Base-by-base conservation (phyloP, 2,888 invertebrate species). In the Nomada ruficornis region DNA sequence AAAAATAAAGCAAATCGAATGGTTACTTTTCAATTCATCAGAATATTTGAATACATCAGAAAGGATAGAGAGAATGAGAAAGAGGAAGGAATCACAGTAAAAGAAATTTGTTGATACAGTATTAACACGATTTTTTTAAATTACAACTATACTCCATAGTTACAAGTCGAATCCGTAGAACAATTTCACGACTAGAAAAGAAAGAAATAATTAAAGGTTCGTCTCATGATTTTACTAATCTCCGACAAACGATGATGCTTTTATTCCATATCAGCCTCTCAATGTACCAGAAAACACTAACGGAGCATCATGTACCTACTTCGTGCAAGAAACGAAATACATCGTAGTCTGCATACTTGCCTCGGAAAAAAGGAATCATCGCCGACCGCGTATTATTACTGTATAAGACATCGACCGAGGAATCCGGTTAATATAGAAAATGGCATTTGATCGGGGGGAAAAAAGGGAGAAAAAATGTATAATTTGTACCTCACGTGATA, bases 401-500 rank as follows among this genome's bases (percentile, higher is more conserved):
- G 50, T 20, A 42, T 57, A 44, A 23, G 57, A 36, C 5, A 47
- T 29, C 47, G 13, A 10, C 15, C 47, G 47, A n/a, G n/a, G 63
- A 47, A 71, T 64, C 59, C 71, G 44, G 42, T 71, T 77, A 59
- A n/a, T 42, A 23, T 52, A 36, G 47, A 18, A 20, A 65, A 52
- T 13, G 44, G 15, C 4, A 44, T 42, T 42, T 5, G 23, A 13
- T 1, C 13, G 2, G 13, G 47, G 11, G 13, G 47, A 13, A 47
- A 47, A 13, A 13, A 0, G 47, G 13, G 13, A 7, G 7, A 13
- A 44, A 55, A 77, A 63, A 11, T 3, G 18, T 36, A 54, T 52
- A 59, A 73, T 73, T 73, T 69, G 36, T 50, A 65, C 15, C 47
- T 71, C 42, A 20, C n/a, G 69, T 26, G 57, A 77, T 57, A 55